These are phyloP conservation scores for Sus cebifrons DNA, from an alignment of 2,797 vertebrate species.

Conservation along the genomic window DNA sequence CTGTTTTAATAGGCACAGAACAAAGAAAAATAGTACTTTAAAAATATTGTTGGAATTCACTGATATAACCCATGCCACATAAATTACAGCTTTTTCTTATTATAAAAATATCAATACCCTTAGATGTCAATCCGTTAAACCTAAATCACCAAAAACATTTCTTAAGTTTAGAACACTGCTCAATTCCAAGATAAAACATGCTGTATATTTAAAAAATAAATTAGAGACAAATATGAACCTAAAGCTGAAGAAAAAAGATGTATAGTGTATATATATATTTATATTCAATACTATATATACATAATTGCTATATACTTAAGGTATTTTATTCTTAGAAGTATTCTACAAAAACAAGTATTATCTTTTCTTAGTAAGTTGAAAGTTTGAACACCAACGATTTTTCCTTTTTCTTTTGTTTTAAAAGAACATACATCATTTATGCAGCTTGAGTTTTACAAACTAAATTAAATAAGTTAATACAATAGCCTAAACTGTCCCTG, in stretches of 20 bases:
- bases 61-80: conserved; percentile 86
- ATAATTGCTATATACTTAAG: conserved; percentile 85
- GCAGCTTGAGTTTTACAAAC: conserved; percentile 85
- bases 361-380: conserved; percentile 83
- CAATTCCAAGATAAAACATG: conserved; percentile 89
- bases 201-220: conserved; percentile 88
- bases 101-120: conserved; percentile 88
- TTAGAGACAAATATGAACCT: conserved; percentile 86
- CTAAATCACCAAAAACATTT: conserved; percentile 85
- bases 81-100: conserved; percentile 82
- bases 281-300: conserved; percentile 87
- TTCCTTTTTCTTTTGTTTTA: conserved; percentile 80
- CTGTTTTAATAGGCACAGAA: conserved; percentile 87
- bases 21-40: conserved; percentile 79
- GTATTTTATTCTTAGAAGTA: conserved; percentile 81
- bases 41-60: conserved; percentile 86
- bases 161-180: conserved; percentile 85
- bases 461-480: conserved; percentile 87
- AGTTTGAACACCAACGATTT: conserved; percentile 86
- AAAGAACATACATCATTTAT: conserved; percentile 85
- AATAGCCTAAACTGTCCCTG: conserved; percentile 88
- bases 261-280: conserved; percentile 80
- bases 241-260: conserved; percentile 85
- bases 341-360: conserved; percentile 85
- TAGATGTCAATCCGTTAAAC: conserved; percentile 86